Conservation (phyloP, 2,888 invertebrate genomes). For the Netelia inedita region DNA sequence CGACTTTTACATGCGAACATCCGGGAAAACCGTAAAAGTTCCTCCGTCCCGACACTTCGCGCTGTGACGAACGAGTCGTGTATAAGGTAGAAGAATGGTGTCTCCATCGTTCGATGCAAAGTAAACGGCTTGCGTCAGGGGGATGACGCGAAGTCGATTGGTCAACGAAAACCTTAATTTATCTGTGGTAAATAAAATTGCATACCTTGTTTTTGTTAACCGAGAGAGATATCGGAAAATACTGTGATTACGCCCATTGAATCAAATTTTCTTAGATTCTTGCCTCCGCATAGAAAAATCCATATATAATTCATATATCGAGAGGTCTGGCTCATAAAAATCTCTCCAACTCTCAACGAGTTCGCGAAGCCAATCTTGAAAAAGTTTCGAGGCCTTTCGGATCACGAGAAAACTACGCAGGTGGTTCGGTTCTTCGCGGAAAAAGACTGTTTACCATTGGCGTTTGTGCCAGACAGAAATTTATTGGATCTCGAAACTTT, state of each 20-base stretch:
- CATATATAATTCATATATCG: not conserved
- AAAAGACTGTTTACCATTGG: not conserved
- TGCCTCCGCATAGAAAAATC: not conserved
- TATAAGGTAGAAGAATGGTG: not conserved
- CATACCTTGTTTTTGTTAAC: not conserved
- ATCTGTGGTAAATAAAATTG: no score
- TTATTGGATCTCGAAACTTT: not conserved
- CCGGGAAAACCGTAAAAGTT: constrained; percentile 26
- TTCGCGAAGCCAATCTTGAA: constrained; percentile 15
- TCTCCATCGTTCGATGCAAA: constrained; percentile 9
- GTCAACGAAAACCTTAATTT: not conserved
- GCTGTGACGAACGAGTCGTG: not conserved
- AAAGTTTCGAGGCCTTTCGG: constrained; percentile 9
- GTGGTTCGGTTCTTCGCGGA: not conserved
- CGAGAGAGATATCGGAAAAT: not conserved
- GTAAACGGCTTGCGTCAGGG: constrained; percentile 3
- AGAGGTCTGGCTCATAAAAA: constrained; percentile 19
- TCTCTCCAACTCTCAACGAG: not conserved
- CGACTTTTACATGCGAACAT: constrained; percentile 48
- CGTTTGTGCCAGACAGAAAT: not conserved
- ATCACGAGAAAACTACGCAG: not conserved
- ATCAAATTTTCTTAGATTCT: not conserved
- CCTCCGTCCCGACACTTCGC: constrained; percentile 1
- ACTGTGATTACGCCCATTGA: not conserved
- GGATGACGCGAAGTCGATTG: not conserved